Percentiles rank a stretch among this genome's conserved stretches.
Evolutionary conservation across 2,113 vertebrate genomes (phyloP).

Genomic region (Hystrix cristata): DNA sequence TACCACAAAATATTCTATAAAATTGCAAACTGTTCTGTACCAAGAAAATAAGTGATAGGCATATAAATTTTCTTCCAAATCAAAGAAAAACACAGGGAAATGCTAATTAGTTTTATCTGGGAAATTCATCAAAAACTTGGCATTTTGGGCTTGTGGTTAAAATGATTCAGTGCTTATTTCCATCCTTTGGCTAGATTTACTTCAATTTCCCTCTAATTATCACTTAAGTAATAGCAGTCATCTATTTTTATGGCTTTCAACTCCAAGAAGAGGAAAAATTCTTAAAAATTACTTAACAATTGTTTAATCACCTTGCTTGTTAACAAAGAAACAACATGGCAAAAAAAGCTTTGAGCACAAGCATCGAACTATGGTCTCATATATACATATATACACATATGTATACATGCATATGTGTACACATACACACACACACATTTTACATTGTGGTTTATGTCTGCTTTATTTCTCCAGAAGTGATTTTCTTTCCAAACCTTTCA

Average conservation of each 20-base stretch:
- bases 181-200: not conserved
- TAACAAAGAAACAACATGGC: not conserved
- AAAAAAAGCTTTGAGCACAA: not conserved
- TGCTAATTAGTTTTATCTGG: constrained; percentile 65
- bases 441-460: not conserved
- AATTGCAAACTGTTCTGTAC: not conserved
- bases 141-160: constrained; percentile 56
- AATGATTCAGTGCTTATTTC: constrained; percentile 54
- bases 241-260: constrained; percentile 42
- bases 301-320: constrained; percentile 30
- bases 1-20: constrained; percentile 35
- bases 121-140: constrained; percentile 65
- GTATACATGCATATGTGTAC: too few species aligned
- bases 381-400: too few species aligned
- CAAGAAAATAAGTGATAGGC: constrained; percentile 25
- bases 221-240: constrained; percentile 41
- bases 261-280: not conserved
- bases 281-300: not conserved
- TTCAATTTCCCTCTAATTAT: constrained; percentile 65
- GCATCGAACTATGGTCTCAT: not conserved
- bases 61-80: not conserved
- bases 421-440: too few species aligned
- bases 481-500: not conserved
- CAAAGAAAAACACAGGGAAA: constrained; percentile 42
- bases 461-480: not conserved